Conservation (phyloP, 1,140 invertebrate species). For the Hypothenemus hampei region DNA sequence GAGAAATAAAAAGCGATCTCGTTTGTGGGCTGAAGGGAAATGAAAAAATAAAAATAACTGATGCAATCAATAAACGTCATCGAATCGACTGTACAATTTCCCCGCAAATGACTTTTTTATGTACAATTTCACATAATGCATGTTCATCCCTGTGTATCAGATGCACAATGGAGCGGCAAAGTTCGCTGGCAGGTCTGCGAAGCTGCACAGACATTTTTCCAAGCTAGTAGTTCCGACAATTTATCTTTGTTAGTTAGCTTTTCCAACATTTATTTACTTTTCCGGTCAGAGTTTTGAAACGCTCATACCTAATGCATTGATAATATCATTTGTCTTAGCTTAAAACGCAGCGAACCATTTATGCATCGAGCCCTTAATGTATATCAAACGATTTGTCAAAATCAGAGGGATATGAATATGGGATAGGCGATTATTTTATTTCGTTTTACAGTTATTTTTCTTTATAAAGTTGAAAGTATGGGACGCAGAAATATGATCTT, state of each 20-base stretch:
- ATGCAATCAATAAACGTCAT: conserved; percentile 20
- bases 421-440: conserved; percentile 7
- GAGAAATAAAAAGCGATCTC: too few relatives aligned
- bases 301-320: conserved; percentile 36
- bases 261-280: conserved; percentile 36
- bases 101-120: conserved; percentile 29
- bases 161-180: conserved; percentile 32
- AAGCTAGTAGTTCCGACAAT: conserved; percentile 35
- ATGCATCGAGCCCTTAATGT: conserved; percentile 28
- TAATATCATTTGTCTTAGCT: conserved; percentile 41
- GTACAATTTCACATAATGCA: conserved; percentile 34
- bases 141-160: conserved; percentile 28
- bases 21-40: too few relatives aligned
- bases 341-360: conserved; percentile 30
- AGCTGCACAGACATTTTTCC: conserved; percentile 34
- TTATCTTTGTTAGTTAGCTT: conserved; percentile 41
- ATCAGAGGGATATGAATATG: conserved; percentile 25
- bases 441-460: conserved; percentile 1
- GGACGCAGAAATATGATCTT: too few relatives aligned
- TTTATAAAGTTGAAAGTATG: too few relatives aligned
- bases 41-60: conserved; percentile 10
- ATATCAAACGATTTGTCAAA: conserved; percentile 36
- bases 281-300: conserved; percentile 34
- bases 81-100: conserved; percentile 18
- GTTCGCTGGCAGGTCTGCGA: conserved; percentile 25